Base-by-base conservation (phyloP, 2,797 vertebrate genomes). In the Prunella strophiata region DNA sequence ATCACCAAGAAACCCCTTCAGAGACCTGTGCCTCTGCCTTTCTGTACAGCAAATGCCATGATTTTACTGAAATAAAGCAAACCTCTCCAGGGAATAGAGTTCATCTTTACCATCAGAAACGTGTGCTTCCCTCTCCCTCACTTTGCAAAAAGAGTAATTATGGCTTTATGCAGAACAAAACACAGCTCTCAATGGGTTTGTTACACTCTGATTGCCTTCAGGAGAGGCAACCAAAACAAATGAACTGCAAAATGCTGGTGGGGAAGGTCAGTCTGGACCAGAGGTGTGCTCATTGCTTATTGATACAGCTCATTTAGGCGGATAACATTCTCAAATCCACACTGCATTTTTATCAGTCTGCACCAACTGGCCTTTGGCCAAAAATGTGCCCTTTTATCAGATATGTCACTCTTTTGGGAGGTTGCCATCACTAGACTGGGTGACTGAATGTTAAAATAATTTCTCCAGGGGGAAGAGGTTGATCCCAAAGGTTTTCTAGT, bases 401-500 rank as follows among this genome's bases (percentile, higher is more conserved):
- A 85, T 52, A n/a, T 76, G 87, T 78, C 89, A 88, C 43, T 89
- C 2, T 2, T 51, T 11, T 93, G 85, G 92, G 85, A 76, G 63
- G 59, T 45, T 96, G 92, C 79, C 89, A 90, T 76, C 51, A n/a
- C 87, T 88, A 14, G 58, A 48, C 13, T 51, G 89, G 89, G 78
- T 80, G 91, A 89, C 86, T 88, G 82, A 85, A 94, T 42, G 65
- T 66, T 74, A 51, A 91, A 96, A 89, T 85, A 91, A 89, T 94
- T 95, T 93, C 92, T 96, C 91, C 40, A 72, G 66, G 58, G 94
- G 32, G 13, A 89, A 89, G 54, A 80, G 43, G 29, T 32, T 88
- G 70, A 91, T 94, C 85, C 89, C 91, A 92, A 90, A 91, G 70
- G 76, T 92, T 92, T 96, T 72, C 70, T 66, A 17, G n/a, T 90